phyloP scores from a whole-genome alignment of 1,140 invertebrate genomes.

The Aplysia californica region DNA sequence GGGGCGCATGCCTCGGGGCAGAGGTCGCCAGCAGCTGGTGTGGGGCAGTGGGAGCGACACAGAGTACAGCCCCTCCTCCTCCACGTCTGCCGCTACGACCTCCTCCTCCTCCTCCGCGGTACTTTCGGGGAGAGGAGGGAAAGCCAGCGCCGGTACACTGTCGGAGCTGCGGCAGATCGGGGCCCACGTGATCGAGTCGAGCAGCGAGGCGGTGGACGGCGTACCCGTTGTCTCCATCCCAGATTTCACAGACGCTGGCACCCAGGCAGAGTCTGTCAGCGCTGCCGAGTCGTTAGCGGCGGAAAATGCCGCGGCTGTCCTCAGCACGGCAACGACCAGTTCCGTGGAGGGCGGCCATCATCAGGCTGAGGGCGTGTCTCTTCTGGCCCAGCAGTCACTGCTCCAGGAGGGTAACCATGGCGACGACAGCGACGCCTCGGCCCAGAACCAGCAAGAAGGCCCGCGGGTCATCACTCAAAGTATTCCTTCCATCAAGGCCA shows the following conservation, averaged over 20 bases:
- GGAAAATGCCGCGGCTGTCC: not conserved
- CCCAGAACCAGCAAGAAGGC: not conserved
- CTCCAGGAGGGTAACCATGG: not conserved
- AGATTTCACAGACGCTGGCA: not conserved
- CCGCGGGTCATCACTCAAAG: conserved; percentile 19
- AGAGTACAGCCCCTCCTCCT: not conserved
- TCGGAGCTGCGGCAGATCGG: conserved; percentile 18
- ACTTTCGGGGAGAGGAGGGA: not conserved
- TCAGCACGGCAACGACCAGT: no score
- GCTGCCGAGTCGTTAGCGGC: not conserved
- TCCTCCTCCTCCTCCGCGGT: not conserved
- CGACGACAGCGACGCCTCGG: not conserved
- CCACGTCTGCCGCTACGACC: not conserved
- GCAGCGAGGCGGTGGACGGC: conserved; percentile 17
- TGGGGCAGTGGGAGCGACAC: no score
- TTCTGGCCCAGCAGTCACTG: not conserved
- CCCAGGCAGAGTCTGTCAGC: not conserved
- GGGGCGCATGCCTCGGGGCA: not conserved
- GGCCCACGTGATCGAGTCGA: conserved; percentile 13
- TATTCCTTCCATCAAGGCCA: conserved; percentile 23
- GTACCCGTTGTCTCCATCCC: conserved; percentile 24
- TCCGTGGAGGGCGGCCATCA: no score
- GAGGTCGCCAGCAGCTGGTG: conserved; percentile 5
- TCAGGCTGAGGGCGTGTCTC: not conserved
- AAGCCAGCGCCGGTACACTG: not conserved